These are phyloP conservation scores for Drosophila setosimentum DNA, from an alignment of 2,888 invertebrate genomes.

Conservation along the genomic window DNA sequence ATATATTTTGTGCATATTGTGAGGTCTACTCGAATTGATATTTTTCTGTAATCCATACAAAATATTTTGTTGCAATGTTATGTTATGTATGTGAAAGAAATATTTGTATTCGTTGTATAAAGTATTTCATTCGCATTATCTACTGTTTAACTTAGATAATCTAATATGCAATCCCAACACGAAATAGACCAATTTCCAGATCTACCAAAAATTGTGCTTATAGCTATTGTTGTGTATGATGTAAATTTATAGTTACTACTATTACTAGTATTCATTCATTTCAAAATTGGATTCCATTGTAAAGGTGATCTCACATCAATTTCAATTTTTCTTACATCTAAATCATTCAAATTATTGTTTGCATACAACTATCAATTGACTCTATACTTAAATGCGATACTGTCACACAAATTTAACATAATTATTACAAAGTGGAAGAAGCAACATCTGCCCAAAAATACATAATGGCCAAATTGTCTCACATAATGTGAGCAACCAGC, in stretches of 20 bases:
- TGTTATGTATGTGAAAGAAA: background rate
- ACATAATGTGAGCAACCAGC: background rate
- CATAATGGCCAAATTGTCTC: slow-evolving; percentile 1
- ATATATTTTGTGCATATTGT: slow-evolving; percentile 14
- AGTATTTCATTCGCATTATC: slow-evolving; percentile 14
- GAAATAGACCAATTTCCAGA: slow-evolving; percentile 6
- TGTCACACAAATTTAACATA: background rate
- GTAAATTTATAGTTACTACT: slow-evolving; percentile 17
- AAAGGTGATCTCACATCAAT: slow-evolving; percentile 37
- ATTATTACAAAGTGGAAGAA: background rate
- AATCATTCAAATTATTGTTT: slow-evolving; percentile 11
- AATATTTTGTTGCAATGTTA: background rate
- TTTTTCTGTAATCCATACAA: background rate
- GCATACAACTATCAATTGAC: slow-evolving; percentile 10
- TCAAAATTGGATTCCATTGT: slow-evolving; percentile 24
- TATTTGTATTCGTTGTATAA: slow-evolving; percentile 27
- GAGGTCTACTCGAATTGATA: slow-evolving; percentile 5
- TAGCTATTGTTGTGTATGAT: slow-evolving; percentile 22
- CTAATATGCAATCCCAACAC: slow-evolving; percentile 3
- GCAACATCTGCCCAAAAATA: slow-evolving; percentile 2
- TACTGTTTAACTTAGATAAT: slow-evolving; percentile 6
- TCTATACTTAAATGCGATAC: slow-evolving; percentile 2
- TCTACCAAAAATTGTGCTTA: slow-evolving; percentile 23
- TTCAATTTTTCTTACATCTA: slow-evolving; percentile 24
- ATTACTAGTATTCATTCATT: slow-evolving; percentile 10